Conservation (phyloP, 2,888 invertebrate species). For the Selenia dentaria region DNA sequence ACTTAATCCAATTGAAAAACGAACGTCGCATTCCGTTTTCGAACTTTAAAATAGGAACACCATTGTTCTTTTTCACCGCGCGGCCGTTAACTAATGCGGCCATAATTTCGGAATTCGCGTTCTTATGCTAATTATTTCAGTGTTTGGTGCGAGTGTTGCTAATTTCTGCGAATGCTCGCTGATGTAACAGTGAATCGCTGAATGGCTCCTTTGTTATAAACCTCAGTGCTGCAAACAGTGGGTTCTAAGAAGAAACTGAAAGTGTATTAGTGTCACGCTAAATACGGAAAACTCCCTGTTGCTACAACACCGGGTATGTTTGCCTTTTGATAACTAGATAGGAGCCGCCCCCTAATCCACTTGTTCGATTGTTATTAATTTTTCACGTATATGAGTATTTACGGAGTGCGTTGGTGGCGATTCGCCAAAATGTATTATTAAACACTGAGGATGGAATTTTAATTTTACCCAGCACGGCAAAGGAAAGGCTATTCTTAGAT, state of each 20-base stretch:
- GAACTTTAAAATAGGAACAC: conserved; percentile 14
- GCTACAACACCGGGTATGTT: conserved; percentile 46
- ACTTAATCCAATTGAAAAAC: conserved; percentile 55
- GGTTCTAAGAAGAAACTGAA: conserved; percentile 58
- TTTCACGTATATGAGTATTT: conserved; percentile 40
- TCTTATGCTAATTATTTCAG: conserved; percentile 48
- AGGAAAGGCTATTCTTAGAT: conserved; percentile 56
- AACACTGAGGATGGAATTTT: conserved; percentile 59
- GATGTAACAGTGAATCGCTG: conserved; percentile 65
- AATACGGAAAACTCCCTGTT: conserved; percentile 47
- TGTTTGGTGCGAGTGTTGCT: conserved; percentile 42
- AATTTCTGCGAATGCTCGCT: conserved; percentile 64
- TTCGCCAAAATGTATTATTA: conserved; percentile 75
- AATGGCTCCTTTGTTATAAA: conserved; percentile 62
- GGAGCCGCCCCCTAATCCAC: conserved; percentile 17
- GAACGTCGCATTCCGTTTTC: conserved; percentile 29
- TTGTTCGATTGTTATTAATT: conserved; percentile 34
- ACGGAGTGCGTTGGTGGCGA: conserved; percentile 56
- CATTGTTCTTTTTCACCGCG: background rate
- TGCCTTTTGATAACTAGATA: conserved; percentile 33
- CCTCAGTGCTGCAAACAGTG: conserved; percentile 53
- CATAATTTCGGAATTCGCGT: conserved; percentile 40
- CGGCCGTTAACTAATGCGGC: conserved; percentile 23
- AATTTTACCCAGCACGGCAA: conserved; percentile 55
- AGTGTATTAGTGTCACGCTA: conserved; percentile 64